These are phyloP conservation scores for Scyliorhinus canicula DNA, from an alignment of 2,797 vertebrate genomes.

Conservation along the genomic window DNA sequence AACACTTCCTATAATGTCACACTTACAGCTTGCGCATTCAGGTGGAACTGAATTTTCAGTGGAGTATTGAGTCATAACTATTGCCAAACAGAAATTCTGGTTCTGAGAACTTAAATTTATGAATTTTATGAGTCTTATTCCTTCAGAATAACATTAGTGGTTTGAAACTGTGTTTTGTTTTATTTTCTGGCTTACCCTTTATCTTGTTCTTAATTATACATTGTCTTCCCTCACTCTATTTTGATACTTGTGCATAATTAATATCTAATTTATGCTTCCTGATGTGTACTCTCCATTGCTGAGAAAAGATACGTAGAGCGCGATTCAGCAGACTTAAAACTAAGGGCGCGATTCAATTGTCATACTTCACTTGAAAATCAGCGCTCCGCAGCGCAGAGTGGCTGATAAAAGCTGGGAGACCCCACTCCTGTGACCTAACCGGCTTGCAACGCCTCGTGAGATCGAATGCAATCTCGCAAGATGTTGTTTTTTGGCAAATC, in stretches of 20 bases:
- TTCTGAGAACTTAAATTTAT: background rate
- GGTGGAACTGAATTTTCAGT: no score
- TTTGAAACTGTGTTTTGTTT: background rate
- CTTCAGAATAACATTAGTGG: background rate
- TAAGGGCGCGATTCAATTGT: no score
- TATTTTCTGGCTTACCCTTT: background rate
- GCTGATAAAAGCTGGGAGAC: no score
- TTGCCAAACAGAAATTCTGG: background rate
- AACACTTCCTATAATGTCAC: no score
- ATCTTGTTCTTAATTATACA: background rate
- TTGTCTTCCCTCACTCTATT: background rate
- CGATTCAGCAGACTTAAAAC: no score
- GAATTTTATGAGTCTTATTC: background rate
- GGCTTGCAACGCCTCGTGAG: no score
- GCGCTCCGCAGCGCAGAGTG: no score
- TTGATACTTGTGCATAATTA: background rate
- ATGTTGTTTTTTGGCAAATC: no score
- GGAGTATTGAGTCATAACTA: background rate
- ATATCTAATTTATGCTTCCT: background rate
- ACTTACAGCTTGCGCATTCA: background rate
- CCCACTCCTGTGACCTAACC: no score
- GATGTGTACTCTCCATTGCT: background rate
- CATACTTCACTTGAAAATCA: no score
- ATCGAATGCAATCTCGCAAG: no score
- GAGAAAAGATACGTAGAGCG: no score